Percentiles rank a stretch among this genome's conserved stretches.
These are phyloP conservation scores for Sialia sialis DNA, from an alignment of 2,113 vertebrate genomes.

Conservation along the genomic window DNA sequence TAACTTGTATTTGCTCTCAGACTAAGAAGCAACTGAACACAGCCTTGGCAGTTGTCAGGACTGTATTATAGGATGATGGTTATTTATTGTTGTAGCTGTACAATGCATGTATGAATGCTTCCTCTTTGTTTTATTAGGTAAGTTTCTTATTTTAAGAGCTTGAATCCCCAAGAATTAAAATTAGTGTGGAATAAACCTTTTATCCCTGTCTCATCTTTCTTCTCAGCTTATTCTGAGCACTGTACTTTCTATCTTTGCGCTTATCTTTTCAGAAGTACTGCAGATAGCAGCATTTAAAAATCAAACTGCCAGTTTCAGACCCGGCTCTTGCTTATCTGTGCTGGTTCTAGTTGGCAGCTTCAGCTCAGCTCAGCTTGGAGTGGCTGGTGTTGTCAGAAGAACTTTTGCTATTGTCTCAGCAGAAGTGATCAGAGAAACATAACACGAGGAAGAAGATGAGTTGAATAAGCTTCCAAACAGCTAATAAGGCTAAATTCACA, in stretches of 20 bases:
- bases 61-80: neutral
- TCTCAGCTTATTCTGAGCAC: neutral
- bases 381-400: neutral
- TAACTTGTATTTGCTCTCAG: rapidly evolving
- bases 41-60: neutral
- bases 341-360: neutral
- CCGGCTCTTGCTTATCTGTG: neutral
- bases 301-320: neutral
- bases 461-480: neutral
- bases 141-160: neutral
- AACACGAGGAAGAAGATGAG: neutral
- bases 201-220: neutral
- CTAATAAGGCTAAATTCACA: neutral
- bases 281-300: neutral
- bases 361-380: neutral
- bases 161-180: neutral
- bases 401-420: neutral
- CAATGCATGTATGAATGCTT: neutral
- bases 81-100: neutral
- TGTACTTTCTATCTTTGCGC: neutral
- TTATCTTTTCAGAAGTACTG: neutral
- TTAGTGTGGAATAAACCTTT: neutral
- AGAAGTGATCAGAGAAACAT: neutral
- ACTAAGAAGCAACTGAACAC: neutral
- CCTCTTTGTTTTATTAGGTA: neutral